Evolutionary conservation across 2,888 invertebrate species (phyloP), one percentile per base, ranked within the genome.

Genomic region (Plusia festucae): DNA sequence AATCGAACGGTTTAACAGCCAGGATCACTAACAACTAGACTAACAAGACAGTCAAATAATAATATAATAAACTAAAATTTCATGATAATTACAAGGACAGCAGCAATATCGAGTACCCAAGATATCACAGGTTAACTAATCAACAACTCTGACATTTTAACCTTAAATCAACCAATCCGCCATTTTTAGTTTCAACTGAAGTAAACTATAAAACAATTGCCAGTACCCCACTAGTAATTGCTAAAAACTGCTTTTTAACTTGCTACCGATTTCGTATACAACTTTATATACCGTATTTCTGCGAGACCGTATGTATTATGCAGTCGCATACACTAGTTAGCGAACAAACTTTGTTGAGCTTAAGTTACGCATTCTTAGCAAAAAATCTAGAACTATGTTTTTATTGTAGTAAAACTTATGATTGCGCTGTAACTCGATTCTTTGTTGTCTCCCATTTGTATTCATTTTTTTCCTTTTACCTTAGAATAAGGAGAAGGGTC

Each of bases 291-390:
- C 20, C 22, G 20, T 27, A 27, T 32, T 44, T n/a, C n/a, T 58
- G 46, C 24, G 46, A 40, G 34, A 16, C 34, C 40, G 18, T 49
- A 64, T 68, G 61, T 30, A 69, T 73, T 69, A 65, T 69, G 58
- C 74, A 65, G 61, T 60, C 65, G 22, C 49, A 59, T 69, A 73
- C 65, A 65, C 70, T 63, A 46, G 75, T 74, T 74, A 70, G 61
- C 46, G 54, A 73, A 69, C 74, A 57, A 65, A 74, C 60, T 74
- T 73, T 5, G 8, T 2, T 32, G 20, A 55, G 40, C n/a, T 20
- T 15, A n/a, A 64, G 54, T 40, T 11, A 16, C 13, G n/a, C 51
- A 44, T 62, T 59, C 49, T 57, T 51, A 44, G 51, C 3, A 18
- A 54, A 65, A 71, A 64, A 64, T 60, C 22, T 53, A 46, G 15